Evolutionary conservation across 2,113 vertebrate species (phyloP).

Genomic region (Chloebia gouldiae): DNA sequence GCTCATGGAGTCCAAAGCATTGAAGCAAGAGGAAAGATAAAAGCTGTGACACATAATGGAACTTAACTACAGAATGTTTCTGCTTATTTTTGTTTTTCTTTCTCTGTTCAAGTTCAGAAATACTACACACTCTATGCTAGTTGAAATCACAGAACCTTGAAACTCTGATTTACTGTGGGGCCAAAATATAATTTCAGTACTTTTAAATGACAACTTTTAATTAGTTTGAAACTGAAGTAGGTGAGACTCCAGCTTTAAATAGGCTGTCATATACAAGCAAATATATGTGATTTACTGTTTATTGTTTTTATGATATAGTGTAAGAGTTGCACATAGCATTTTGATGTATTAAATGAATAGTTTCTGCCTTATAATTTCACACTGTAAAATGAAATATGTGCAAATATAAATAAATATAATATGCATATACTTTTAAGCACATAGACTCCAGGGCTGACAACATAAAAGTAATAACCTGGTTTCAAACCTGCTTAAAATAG

Average conservation of each 20-base stretch:
- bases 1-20: background rate
- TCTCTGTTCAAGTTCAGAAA: background rate
- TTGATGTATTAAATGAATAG: background rate
- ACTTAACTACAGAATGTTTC: background rate
- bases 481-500: background rate
- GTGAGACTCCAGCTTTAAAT: background rate
- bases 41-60: background rate
- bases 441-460: background rate
- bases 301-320: background rate
- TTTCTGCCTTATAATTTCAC: background rate
- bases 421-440: background rate
- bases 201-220: constrained; percentile 7
- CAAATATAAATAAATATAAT: background rate
- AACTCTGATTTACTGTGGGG: background rate
- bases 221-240: background rate
- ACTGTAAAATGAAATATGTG: background rate
- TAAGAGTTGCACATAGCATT: background rate
- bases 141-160: background rate
- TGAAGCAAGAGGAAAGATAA: background rate
- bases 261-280: background rate
- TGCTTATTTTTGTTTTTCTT: background rate
- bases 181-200: background rate
- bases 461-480: background rate
- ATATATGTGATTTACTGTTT: background rate
- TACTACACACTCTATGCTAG: background rate